Conservation (phyloP, 2,888 invertebrate genomes). For the Cheilosia urbana region DNA sequence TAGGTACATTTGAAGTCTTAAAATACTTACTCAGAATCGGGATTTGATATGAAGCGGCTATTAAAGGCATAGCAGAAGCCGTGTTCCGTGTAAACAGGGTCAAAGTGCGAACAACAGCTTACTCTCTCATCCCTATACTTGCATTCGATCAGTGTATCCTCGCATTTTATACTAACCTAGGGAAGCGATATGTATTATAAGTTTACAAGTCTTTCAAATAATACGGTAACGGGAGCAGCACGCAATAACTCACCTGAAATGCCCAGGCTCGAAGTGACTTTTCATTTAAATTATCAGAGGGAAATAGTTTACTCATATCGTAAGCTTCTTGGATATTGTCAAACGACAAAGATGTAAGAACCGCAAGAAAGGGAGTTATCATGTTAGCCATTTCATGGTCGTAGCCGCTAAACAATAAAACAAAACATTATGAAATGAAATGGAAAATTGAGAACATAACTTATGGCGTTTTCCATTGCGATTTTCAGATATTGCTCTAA, state of each 20-base stretch:
- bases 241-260: conserved; percentile 77
- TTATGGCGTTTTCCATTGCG: too few species aligned
- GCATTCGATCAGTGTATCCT: conserved; percentile 86
- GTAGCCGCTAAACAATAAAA: conserved; percentile 77
- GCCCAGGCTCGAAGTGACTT: conserved; percentile 80
- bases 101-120: conserved; percentile 87
- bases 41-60: conserved; percentile 81
- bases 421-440: not conserved
- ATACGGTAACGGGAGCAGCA: too few species aligned
- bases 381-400: conserved; percentile 77
- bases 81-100: conserved; percentile 89
- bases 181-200: conserved; percentile 55
- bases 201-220: too few species aligned
- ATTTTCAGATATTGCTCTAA: too few species aligned
- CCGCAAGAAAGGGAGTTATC: conserved; percentile 81
- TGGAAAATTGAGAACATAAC: not conserved
- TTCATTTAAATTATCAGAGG: conserved; percentile 76
- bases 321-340: conserved; percentile 80
- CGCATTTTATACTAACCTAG: conserved; percentile 84
- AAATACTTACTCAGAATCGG: conserved; percentile 80
- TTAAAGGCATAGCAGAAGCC: conserved; percentile 91
- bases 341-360: conserved; percentile 83
- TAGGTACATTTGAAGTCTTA: not conserved
- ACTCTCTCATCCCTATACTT: conserved; percentile 88
- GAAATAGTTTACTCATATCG: conserved; percentile 77